These are phyloP conservation scores for Palythoa grandis DNA, from an alignment of 92 coral and sea anemone species.

Conservation along the genomic window DNA sequence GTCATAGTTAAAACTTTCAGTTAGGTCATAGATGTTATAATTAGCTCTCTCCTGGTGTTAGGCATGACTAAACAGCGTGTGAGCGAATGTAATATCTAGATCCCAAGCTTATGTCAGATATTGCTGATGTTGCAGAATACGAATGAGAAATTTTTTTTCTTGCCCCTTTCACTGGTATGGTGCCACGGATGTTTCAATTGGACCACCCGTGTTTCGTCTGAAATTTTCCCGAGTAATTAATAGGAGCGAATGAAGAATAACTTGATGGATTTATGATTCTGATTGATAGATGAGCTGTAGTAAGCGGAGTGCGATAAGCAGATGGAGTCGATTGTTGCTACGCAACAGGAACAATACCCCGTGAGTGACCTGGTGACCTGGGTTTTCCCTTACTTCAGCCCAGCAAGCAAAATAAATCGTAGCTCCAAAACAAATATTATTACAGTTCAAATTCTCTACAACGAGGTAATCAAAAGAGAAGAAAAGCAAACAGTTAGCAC, in stretches of 20 bases:
- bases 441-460: constrained; percentile 56
- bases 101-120: constrained; percentile 38
- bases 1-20: background rate
- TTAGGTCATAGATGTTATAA: constrained; percentile 28
- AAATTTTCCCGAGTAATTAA: constrained; percentile 35
- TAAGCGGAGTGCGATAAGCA: constrained; percentile 64
- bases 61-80: constrained; percentile 37
- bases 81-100: background rate
- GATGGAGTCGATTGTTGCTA: constrained; percentile 61
- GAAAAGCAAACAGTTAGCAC: constrained; percentile 56
- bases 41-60: constrained; percentile 8
- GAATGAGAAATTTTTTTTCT: background rate
- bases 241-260: constrained; percentile 36
- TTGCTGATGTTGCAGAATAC: constrained; percentile 33
- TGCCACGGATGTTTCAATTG: constrained; percentile 3
- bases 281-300: constrained; percentile 54
- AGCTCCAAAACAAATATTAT: constrained; percentile 69
- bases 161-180: background rate
- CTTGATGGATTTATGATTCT: constrained; percentile 41
- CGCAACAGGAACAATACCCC: constrained; percentile 61
- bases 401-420: constrained; percentile 21
- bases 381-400: constrained; percentile 11
- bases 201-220: constrained; percentile 45
- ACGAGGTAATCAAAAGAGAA: constrained; percentile 54
- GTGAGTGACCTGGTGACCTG: constrained; percentile 61